These are phyloP conservation scores for Barbus barbus DNA, from an alignment of 2,113 vertebrate genomes.

Conservation along the genomic window DNA sequence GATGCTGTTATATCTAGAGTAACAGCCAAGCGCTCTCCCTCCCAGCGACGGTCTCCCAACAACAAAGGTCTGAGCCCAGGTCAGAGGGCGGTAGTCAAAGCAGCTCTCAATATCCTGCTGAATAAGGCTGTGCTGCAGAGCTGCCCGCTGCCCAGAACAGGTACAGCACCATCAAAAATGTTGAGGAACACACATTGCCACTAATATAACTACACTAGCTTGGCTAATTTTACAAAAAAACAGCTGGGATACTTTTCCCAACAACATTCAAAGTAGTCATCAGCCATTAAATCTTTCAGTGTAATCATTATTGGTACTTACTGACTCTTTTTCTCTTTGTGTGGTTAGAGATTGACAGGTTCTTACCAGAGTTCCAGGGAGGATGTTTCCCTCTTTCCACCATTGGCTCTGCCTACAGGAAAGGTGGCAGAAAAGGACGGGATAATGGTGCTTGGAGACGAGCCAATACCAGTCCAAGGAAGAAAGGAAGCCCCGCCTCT, in stretches of 20 bases:
- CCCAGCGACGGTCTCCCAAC: constrained; percentile 69
- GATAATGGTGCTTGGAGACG: constrained; percentile 84
- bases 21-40: constrained; percentile 76
- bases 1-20: constrained; percentile 88
- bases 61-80: constrained; percentile 82
- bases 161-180: constrained; percentile 65
- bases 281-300: neutral
- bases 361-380: constrained; percentile 85
- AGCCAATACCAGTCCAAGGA: constrained; percentile 90
- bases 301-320: neutral
- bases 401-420: constrained; percentile 76
- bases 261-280: neutral
- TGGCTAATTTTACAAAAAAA: neutral
- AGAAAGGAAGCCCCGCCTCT: constrained; percentile 77
- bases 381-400: constrained; percentile 83
- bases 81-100: constrained; percentile 91
- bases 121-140: constrained; percentile 90
- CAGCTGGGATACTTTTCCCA: neutral
- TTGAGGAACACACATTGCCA: neutral
- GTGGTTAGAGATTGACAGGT: constrained; percentile 82
- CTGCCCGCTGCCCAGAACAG: constrained; percentile 87
- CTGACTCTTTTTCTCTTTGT: constrained; percentile 13
- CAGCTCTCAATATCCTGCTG: constrained; percentile 93
- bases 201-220: neutral
- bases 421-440: constrained; percentile 79